phyloP scores from a whole-genome alignment of 1,140 invertebrate genomes.

The Pollicipes pollicipes region DNA sequence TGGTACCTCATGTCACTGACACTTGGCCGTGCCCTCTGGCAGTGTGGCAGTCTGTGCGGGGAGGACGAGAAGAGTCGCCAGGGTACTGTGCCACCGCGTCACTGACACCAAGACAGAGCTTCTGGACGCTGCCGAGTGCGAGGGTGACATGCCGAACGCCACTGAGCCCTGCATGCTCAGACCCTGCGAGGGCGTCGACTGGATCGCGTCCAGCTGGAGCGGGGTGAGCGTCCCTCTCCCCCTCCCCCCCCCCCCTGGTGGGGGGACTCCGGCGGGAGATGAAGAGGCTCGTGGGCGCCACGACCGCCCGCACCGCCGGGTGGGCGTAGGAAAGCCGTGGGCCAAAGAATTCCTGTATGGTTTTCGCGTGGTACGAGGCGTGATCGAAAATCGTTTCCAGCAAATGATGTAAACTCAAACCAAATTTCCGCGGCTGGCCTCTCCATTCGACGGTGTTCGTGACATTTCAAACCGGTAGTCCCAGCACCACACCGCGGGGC shows the following conservation, averaged over 20 bases:
- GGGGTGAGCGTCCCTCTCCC: conserved; percentile 42
- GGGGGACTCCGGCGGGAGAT: neutral
- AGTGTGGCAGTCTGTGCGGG: conserved; percentile 42
- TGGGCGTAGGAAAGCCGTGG: too few species aligned
- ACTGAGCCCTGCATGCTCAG: conserved; percentile 42
- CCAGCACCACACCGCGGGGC: too few species aligned
- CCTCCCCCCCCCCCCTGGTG: too few species aligned
- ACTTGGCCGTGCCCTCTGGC: neutral
- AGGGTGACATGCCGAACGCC: conserved; percentile 38
- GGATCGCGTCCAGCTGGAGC: conserved; percentile 70
- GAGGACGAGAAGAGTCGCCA: conserved; percentile 53
- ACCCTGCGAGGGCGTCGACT: conserved; percentile 81
- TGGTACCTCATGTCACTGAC: too few species aligned
- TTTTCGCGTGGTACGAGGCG: too few species aligned
- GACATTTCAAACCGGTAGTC: too few species aligned
- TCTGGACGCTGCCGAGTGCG: conserved; percentile 49
- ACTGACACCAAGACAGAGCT: conserved; percentile 46
- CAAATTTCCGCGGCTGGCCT: too few species aligned
- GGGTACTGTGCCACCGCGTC: conserved; percentile 53
- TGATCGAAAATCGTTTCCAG: too few species aligned
- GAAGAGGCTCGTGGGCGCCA: neutral
- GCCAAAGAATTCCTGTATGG: too few species aligned
- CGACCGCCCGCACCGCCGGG: neutral
- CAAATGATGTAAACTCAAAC: too few species aligned
- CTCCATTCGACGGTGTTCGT: too few species aligned